Conservation (phyloP, 1,140 invertebrate genomes). For the Bombus ignitus region DNA sequence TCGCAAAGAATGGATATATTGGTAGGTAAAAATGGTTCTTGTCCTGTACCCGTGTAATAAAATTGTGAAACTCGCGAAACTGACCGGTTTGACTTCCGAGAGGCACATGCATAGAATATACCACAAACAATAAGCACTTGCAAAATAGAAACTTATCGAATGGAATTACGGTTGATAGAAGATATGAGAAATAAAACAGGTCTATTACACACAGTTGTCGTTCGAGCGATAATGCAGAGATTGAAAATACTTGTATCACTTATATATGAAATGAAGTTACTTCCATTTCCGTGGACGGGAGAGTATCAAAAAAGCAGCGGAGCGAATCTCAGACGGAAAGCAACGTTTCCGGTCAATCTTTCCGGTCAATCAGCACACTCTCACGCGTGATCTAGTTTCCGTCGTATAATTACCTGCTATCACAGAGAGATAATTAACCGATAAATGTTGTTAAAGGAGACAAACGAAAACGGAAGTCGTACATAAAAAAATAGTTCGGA, state of each 20-base stretch:
- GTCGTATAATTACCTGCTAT: slow-evolving; percentile 72
- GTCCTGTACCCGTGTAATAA: too few species aligned
- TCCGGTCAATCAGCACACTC: slow-evolving; percentile 65
- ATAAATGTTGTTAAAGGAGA: slow-evolving; percentile 17
- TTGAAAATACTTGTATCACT: background rate
- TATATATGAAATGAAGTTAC: background rate
- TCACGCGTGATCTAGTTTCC: slow-evolving; percentile 67
- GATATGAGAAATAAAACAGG: too few species aligned
- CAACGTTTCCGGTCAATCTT: slow-evolving; percentile 34
- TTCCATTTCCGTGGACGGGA: slow-evolving; percentile 19
- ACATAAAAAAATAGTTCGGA: background rate
- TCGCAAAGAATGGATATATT: too few species aligned
- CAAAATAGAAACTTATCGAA: too few species aligned
- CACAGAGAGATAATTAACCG: slow-evolving; percentile 71
- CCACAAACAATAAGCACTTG: too few species aligned
- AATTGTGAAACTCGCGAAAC: too few species aligned
- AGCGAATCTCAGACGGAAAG: slow-evolving; percentile 44
- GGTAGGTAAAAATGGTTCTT: too few species aligned
- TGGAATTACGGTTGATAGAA: too few species aligned
- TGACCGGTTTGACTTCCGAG: too few species aligned
- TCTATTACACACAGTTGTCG: too few species aligned
- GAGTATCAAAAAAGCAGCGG: slow-evolving; percentile 19
- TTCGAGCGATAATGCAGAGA: too few species aligned
- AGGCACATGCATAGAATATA: too few species aligned
- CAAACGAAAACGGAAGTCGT: slow-evolving; percentile 5